Conservation (phyloP, 2,113 vertebrate species). For the Actinemys pallida region DNA sequence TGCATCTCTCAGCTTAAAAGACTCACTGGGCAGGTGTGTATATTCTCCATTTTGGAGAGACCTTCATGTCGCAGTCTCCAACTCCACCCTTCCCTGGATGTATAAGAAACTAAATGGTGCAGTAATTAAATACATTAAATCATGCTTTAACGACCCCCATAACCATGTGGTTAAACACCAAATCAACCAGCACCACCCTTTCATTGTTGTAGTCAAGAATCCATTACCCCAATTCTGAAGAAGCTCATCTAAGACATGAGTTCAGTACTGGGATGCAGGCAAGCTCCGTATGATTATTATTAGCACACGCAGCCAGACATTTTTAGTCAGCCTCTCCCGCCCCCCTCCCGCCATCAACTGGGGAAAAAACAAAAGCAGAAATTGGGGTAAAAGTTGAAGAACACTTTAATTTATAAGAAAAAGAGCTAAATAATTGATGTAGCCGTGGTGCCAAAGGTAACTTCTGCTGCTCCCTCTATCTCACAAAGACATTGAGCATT, state of each 20-base stretch:
- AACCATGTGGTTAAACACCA: background rate
- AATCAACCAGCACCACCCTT: background rate
- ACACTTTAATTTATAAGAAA: conserved; percentile 87
- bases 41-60: background rate
- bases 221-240: background rate
- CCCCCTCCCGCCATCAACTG: background rate
- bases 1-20: background rate
- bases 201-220: background rate
- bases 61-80: background rate
- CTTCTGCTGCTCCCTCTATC: conserved; percentile 83
- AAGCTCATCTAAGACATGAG: conserved; percentile 31
- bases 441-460: conserved; percentile 85
- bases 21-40: background rate
- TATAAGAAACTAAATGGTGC: background rate
- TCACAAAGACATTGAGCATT: conserved; percentile 94
- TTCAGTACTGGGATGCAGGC: background rate
- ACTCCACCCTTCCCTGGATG: background rate
- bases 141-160: background rate
- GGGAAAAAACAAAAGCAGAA: conserved; percentile 18
- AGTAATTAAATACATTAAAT: background rate
- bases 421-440: conserved; percentile 90
- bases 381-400: conserved; percentile 82
- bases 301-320: conserved; percentile 55
- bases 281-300: conserved; percentile 65
- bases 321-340: conserved; percentile 46